A percentile compares a stretch with the other conserved stretches of the same genome.
phyloP scores from a whole-genome alignment of 1,140 invertebrate genomes.

The Heliconius himera region DNA sequence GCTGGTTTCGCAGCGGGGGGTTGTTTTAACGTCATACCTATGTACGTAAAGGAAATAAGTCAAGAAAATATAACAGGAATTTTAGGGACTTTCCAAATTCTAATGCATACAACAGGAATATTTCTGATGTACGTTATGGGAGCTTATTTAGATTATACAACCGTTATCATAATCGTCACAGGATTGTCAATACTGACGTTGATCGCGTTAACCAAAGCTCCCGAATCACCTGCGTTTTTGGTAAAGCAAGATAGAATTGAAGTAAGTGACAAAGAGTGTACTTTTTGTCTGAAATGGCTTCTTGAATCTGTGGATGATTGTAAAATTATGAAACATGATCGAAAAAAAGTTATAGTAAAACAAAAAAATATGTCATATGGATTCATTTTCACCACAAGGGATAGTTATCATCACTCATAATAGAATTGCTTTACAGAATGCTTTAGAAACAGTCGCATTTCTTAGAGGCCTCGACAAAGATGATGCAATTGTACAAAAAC shows the following conservation, averaged over 20 bases:
- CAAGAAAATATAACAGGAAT: constrained; percentile 46
- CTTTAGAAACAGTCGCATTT: constrained; percentile 36
- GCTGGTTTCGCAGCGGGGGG: constrained; percentile 43
- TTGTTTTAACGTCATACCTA: constrained; percentile 39
- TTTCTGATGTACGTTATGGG: constrained; percentile 50
- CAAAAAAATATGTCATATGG: not conserved
- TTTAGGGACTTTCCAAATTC: constrained; percentile 19
- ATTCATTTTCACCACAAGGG: not conserved
- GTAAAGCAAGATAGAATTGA: constrained; percentile 48
- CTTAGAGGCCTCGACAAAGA: constrained; percentile 44
- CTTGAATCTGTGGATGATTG: not conserved
- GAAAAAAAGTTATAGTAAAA: not conserved
- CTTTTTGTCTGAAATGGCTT: constrained; percentile 1
- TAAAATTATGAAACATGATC: not conserved
- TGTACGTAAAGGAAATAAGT: constrained; percentile 49
- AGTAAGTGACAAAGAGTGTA: constrained; percentile 34
- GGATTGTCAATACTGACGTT: constrained; percentile 35
- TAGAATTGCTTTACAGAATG: constrained; percentile 39
- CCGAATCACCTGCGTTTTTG: constrained; percentile 52
- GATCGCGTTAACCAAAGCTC: constrained; percentile 42
- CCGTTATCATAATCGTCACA: constrained; percentile 42
- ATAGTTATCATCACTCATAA: not conserved
- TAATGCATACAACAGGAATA: constrained; percentile 31
- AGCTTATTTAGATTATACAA: constrained; percentile 25
- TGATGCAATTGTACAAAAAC: constrained; percentile 39